Percentiles rank a stretch among this genome's conserved stretches.
Conservation (phyloP, 2,113 vertebrate genomes). For the Dromaius novaehollandiae region DNA sequence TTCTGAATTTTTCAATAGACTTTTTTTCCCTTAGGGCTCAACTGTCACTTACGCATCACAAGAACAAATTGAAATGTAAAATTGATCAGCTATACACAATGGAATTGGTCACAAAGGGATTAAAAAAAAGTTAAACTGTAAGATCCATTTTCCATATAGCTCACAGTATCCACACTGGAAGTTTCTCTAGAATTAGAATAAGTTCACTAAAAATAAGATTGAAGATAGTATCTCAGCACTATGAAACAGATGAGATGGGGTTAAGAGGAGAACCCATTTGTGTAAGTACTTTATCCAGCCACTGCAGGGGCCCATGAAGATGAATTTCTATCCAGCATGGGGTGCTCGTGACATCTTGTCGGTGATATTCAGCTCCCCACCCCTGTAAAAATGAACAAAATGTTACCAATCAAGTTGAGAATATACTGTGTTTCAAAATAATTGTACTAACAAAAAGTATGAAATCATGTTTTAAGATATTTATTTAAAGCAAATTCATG, state of each 20-base stretch:
- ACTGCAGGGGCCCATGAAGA: conserved; percentile 95
- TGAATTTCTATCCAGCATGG: conserved; percentile 99
- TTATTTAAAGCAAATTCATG: background rate
- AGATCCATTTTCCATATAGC: conserved; percentile 76
- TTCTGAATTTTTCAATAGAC: conserved; percentile 63
- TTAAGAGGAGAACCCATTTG: conserved; percentile 98
- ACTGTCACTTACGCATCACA: conserved; percentile 64
- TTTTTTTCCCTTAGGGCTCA: conserved; percentile 58
- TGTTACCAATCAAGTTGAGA: background rate
- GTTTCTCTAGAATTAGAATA: conserved; percentile 77
- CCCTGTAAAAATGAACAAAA: conserved; percentile 79
- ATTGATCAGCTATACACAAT: conserved; percentile 77
- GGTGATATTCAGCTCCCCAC: conserved; percentile 97
- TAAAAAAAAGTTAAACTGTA: conserved; percentile 59
- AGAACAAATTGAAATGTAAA: conserved; percentile 73
- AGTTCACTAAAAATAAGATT: conserved; percentile 71
- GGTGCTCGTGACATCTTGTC: conserved; percentile 97
- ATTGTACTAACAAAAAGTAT: background rate
- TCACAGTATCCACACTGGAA: conserved; percentile 80
- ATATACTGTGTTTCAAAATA: background rate
- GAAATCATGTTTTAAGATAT: background rate
- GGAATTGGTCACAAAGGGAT: conserved; percentile 80
- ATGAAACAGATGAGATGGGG: conserved; percentile 98
- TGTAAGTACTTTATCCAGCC: conserved; percentile 99
- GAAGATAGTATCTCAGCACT: conserved; percentile 79